Evolutionary conservation across 1,140 invertebrate genomes (phyloP).

Genomic region (Chrysomallon squamiferum): DNA sequence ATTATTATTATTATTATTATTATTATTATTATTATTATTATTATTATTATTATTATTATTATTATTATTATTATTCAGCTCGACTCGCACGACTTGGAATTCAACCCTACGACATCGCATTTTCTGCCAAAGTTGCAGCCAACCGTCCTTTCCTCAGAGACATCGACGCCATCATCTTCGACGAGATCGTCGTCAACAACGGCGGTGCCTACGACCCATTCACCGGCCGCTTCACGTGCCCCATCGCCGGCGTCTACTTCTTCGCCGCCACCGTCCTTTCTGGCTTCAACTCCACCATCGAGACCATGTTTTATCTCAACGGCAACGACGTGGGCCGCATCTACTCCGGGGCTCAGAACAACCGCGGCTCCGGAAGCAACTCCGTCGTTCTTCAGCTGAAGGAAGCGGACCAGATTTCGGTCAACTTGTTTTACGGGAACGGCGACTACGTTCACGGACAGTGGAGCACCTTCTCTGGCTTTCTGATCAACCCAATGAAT

Average conservation of each 20-base stretch:
- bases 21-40: too few species aligned
- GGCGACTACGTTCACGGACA: slow-evolving; percentile 28
- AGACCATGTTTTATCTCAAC: slow-evolving; percentile 25
- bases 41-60: too few species aligned
- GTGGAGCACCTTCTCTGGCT: slow-evolving; percentile 24
- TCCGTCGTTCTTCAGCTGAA: slow-evolving; percentile 18
- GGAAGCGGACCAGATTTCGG: slow-evolving; percentile 18
- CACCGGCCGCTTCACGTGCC: slow-evolving; percentile 19
- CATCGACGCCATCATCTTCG: slow-evolving; percentile 24
- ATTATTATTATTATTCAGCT: too few species aligned
- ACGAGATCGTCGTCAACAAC: slow-evolving; percentile 25
- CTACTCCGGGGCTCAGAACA: slow-evolving; percentile 21
- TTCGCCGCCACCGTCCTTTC: slow-evolving; percentile 22
- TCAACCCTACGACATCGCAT: slow-evolving; percentile 14
- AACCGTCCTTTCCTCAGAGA: slow-evolving; percentile 17
- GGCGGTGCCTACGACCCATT: slow-evolving; percentile 26
- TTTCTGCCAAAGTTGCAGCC: slow-evolving; percentile 10
- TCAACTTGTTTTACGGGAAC: slow-evolving; percentile 25
- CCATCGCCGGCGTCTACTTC: slow-evolving; percentile 19
- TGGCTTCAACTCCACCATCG: slow-evolving; percentile 29
- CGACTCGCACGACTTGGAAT: too few species aligned
- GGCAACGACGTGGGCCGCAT: slow-evolving; percentile 22
- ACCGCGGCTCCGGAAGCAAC: slow-evolving; percentile 22
- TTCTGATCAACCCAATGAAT: background rate
- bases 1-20: too few species aligned